Evolutionary conservation across 2,888 invertebrate genomes (phyloP).

Genomic region (Sussaba pulchella): DNA sequence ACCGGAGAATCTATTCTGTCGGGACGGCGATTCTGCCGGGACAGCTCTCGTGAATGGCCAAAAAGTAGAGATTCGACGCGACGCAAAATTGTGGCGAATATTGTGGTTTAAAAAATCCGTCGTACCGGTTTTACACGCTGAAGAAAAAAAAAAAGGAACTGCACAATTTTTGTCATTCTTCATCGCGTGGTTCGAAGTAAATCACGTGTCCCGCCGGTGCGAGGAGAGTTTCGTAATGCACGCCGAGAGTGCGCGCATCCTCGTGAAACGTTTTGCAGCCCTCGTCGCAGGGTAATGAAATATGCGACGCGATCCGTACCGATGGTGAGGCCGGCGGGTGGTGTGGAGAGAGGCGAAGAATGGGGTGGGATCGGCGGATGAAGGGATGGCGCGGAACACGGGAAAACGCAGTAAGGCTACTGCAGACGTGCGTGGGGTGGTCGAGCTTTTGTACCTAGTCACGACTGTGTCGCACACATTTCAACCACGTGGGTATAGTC

Average conservation of each 20-base stretch:
- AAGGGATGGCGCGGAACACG: conserved; percentile 39
- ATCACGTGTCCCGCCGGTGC: conserved; percentile 28
- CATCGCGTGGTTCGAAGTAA: no score
- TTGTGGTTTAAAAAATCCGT: no score
- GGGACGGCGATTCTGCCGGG: no score
- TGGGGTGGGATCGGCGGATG: neutral
- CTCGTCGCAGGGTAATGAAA: conserved; percentile 60
- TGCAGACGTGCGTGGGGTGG: conserved; percentile 38
- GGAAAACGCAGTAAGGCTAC: conserved; percentile 24
- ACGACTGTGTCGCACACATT: conserved; percentile 34
- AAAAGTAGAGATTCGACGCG: no score
- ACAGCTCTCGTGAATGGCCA: no score
- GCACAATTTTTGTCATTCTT: no score
- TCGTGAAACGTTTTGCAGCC: conserved; percentile 20
- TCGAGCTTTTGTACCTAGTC: conserved; percentile 31
- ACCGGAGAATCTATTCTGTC: no score
- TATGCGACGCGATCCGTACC: conserved; percentile 57
- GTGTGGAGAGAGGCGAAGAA: no score
- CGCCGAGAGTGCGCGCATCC: conserved; percentile 53
- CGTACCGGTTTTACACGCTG: no score
- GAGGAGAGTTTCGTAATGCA: conserved; percentile 49
- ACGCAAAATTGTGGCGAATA: no score
- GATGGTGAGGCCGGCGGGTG: neutral
- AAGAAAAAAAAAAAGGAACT: no score
- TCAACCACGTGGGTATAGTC: conserved; percentile 41